Evolutionary conservation across 2,888 invertebrate genomes (phyloP).

Genomic region (Meliscaeva auricollis): DNA sequence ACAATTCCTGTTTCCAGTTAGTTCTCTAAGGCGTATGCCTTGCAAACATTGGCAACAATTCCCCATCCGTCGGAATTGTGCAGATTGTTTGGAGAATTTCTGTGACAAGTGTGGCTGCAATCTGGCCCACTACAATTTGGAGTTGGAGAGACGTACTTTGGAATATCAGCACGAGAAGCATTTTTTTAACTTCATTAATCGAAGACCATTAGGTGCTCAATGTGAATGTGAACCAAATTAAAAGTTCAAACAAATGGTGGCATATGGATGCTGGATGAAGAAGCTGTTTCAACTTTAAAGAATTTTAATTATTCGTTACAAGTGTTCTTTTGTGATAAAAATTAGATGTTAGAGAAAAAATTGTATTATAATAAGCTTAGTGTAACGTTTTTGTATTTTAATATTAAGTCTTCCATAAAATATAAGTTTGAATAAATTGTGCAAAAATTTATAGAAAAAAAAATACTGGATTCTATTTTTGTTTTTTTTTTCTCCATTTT

Average conservation of each 20-base stretch:
- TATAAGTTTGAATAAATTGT: neutral
- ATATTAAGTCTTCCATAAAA: neutral
- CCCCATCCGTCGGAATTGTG: constrained; percentile 56
- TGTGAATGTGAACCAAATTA: constrained; percentile 46
- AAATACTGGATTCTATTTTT: neutral
- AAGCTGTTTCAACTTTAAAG: constrained; percentile 25
- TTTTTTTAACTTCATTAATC: constrained; percentile 59
- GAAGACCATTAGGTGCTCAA: constrained; percentile 42
- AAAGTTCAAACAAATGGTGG: neutral
- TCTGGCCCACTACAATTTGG: constrained; percentile 45
- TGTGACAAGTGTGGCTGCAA: constrained; percentile 59
- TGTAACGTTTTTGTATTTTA: constrained; percentile 25
- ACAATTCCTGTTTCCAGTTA: constrained; percentile 59
- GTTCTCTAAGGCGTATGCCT: constrained; percentile 62
- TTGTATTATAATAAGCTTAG: constrained; percentile 37
- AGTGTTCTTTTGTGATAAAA: constrained; percentile 58
- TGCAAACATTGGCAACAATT: constrained; percentile 70
- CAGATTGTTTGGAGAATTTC: constrained; percentile 53
- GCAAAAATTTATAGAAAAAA: neutral
- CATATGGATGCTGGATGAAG: neutral
- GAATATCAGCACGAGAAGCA: constrained; percentile 67
- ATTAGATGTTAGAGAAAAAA: neutral
- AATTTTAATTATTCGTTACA: constrained; percentile 10
- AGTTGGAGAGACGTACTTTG: constrained; percentile 48
- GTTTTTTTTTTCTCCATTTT: neutral